Evolutionary conservation across 1,140 invertebrate genomes (phyloP), one percentile per base, ranked within the genome.

Genomic region (Lasioglossum albipes): DNA sequence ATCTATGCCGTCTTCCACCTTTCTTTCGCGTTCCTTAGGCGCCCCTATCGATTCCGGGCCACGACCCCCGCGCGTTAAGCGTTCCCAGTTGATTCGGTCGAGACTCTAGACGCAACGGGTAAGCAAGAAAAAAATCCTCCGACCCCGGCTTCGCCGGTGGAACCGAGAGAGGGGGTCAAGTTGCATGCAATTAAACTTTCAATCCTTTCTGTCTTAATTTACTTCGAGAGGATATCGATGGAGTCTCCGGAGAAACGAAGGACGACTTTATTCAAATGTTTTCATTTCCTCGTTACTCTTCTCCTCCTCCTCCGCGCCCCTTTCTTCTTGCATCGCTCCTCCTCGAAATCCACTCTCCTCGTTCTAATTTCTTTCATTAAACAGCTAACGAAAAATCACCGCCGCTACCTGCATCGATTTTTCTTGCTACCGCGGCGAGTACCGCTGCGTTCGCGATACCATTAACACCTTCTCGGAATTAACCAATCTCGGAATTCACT

Each of bases 171-270:
- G 27, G 41, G 45, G 54, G 82, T 82, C 87, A 75, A 90, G 82
- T 75, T 91, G 89, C 89, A 91, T 89, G 88, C 87, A 91, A 92
- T 92, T 92, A 91, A 91, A 91, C 89, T 91, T 91, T 87, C 87
- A 90, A 88, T 90, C 85, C 82, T 87, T 84, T 78, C 79, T 59
- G 20, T 86, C 83, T 87, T 89, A 86, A 87, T 87, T 88, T 85
- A 71, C 67, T 70, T 16, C 66, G 59, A 52, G 41, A 59, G 64
- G 62, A 71, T 80, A 86, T 88, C 80, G 76, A 67, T 67, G 81
- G 65, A 81, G 82, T 81, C 75, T 75, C 27, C 36, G 13, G 16
- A 59, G 22, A 20, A 76, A 69, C 57, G 64, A 27, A n/a, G 18
- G 68, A 78, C 67, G 71, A 69, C 77, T 82, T 79, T 70, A 79